Percentiles rank a stretch among this genome's conserved stretches.
Conservation (phyloP, 2,888 invertebrate species). For the Ommatoiulus sabulosus region DNA sequence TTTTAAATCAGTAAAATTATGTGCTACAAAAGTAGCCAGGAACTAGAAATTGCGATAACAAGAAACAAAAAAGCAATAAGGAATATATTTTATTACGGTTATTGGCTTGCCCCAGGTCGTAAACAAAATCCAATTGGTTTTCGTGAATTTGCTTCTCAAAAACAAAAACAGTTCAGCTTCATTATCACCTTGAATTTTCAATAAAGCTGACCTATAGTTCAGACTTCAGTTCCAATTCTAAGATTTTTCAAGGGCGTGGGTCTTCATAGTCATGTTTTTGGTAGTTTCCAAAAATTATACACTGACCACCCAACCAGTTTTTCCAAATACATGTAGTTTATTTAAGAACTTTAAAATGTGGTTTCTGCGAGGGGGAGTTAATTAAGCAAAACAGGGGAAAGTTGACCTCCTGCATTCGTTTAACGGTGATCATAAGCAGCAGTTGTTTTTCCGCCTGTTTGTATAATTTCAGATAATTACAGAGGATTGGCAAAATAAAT, state of each 20-base stretch:
- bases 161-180: too few relatives aligned
- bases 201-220: not conserved
- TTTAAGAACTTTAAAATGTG: not conserved
- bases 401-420: not conserved
- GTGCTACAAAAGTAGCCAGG: too few relatives aligned
- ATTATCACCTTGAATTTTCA: not conserved
- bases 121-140: too few relatives aligned
- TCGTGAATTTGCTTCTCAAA: too few relatives aligned
- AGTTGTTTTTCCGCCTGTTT: not conserved
- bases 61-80: too few relatives aligned
- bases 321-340: not conserved
- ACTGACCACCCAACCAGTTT: not conserved
- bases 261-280: not conserved
- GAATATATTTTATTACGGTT: too few relatives aligned
- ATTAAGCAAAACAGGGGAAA: not conserved
- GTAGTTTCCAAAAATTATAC: not conserved
- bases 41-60: too few relatives aligned
- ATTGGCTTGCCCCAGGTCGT: too few relatives aligned
- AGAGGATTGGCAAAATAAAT: not conserved
- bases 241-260: not conserved
- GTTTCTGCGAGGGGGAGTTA: not conserved
- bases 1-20: too few relatives aligned
- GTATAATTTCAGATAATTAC: conserved; percentile 4
- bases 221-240: not conserved
- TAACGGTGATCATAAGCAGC: not conserved